A percentile compares a stretch with the other conserved stretches of the same genome.
Evolutionary conservation across 2,888 invertebrate species (phyloP).

Genomic region (Hylaea fasciaria): DNA sequence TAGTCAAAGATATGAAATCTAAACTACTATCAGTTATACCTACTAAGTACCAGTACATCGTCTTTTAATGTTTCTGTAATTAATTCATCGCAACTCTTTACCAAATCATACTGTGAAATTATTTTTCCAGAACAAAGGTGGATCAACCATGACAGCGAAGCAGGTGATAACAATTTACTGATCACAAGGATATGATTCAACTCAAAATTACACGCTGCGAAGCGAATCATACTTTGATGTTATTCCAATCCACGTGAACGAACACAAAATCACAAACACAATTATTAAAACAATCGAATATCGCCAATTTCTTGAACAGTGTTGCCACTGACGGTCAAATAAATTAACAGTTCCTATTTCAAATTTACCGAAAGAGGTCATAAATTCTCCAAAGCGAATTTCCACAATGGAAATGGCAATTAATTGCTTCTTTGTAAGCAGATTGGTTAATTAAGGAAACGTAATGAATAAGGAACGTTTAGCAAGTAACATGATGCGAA

Average conservation of each 20-base stretch:
- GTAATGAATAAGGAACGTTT: conserved; percentile 80
- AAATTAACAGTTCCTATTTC: conserved; percentile 60
- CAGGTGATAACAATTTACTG: conserved; percentile 30
- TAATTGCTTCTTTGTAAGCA: conserved; percentile 83
- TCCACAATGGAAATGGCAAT: conserved; percentile 77
- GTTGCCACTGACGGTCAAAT: conserved; percentile 46
- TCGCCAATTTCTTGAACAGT: conserved; percentile 36
- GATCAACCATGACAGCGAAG: conserved; percentile 19
- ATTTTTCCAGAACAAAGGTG: too few species aligned
- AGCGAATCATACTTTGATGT: conserved; percentile 22
- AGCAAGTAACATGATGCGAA: conserved; percentile 74
- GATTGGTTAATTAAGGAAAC: conserved; percentile 83
- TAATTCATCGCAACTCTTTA: too few species aligned
- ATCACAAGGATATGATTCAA: conserved; percentile 17
- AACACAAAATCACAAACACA: conserved; percentile 27
- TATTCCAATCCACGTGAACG: conserved; percentile 19
- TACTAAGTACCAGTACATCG: too few species aligned
- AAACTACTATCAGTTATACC: too few species aligned
- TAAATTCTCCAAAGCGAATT: conserved; percentile 64
- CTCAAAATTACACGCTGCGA: conserved; percentile 22
- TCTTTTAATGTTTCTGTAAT: too few species aligned
- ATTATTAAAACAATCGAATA: conserved; percentile 30
- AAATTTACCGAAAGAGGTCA: conserved; percentile 63
- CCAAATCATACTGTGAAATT: too few species aligned
- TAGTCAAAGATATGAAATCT: too few species aligned